These are phyloP conservation scores for Bathynomus jamesi DNA, from an alignment of 1,140 invertebrate species.

Conservation along the genomic window DNA sequence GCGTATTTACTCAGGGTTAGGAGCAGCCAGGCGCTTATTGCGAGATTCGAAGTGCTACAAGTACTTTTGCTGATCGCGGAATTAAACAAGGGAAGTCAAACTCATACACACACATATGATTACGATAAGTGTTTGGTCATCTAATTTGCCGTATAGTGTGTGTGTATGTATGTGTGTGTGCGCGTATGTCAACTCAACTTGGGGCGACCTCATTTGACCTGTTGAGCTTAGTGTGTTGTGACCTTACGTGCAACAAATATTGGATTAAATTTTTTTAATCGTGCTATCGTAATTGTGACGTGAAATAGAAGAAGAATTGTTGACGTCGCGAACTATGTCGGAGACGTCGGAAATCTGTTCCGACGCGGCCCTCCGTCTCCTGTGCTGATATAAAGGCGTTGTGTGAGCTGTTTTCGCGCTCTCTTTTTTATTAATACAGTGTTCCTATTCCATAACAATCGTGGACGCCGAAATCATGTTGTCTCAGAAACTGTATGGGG, in stretches of 20 bases:
- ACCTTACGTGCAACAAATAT: not conserved
- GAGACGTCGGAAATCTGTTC: not conserved
- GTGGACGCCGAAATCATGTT: constrained; percentile 20
- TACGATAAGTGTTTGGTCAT: constrained; percentile 38
- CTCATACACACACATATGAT: constrained; percentile 37
- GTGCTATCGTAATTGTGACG: not conserved
- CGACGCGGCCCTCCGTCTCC: not conserved
- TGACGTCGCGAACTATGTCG: not conserved
- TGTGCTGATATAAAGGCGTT: not conserved
- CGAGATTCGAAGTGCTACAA: constrained; percentile 32
- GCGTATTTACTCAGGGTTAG: constrained; percentile 37
- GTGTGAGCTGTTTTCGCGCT: constrained; percentile 3
- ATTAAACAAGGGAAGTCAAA: constrained; percentile 37
- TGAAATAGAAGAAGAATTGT: not conserved
- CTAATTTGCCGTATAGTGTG: constrained; percentile 36
- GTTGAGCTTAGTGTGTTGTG: constrained; percentile 21
- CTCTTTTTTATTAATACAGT: not conserved
- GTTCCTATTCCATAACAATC: too few relatives aligned
- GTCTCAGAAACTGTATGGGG: constrained; percentile 33
- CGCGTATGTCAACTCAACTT: constrained; percentile 1
- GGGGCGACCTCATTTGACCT: constrained; percentile 17
- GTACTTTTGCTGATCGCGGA: constrained; percentile 37
- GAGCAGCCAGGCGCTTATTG: constrained; percentile 36
- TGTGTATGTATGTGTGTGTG: constrained; percentile 30
- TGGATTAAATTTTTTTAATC: not conserved